Percentiles rank a stretch among this genome's conserved stretches.
These are phyloP conservation scores for Polydrusus tereticollis DNA, from an alignment of 2,888 invertebrate species.

Conservation along the genomic window DNA sequence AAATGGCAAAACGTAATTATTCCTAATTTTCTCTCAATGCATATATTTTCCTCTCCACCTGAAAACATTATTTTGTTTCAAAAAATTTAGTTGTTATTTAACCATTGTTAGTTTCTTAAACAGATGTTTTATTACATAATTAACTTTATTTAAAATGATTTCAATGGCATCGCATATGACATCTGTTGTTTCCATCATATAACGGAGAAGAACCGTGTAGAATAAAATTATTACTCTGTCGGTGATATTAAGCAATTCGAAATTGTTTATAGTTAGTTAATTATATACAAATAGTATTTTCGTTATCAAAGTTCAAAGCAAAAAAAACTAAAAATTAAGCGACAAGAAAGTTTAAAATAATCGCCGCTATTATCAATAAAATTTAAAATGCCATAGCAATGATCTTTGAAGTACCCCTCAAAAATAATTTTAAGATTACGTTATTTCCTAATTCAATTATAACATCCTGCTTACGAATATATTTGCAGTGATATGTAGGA, in stretches of 20 bases:
- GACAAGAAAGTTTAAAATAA: background rate
- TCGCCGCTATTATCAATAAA: conserved; percentile 3
- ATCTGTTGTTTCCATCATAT: conserved; percentile 18
- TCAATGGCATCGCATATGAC: conserved; percentile 1
- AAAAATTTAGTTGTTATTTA: background rate
- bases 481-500: conserved; percentile 39
- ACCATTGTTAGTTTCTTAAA: background rate
- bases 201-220: background rate
- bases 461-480: conserved; percentile 42
- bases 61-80: no score
- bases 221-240: background rate
- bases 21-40: no score
- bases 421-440: conserved; percentile 34
- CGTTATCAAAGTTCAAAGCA: background rate
- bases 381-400: conserved; percentile 21
- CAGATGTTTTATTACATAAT: conserved; percentile 8
- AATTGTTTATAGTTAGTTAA: background rate
- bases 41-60: no score
- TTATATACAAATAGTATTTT: background rate
- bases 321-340: no score
- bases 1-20: no score
- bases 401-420: conserved; percentile 27
- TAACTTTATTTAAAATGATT: background rate
- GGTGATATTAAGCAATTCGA: background rate
- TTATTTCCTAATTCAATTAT: conserved; percentile 43